Evolutionary conservation across 1,140 invertebrate genomes (phyloP).

Genomic region (Ptiloglossa arizonensis): DNA sequence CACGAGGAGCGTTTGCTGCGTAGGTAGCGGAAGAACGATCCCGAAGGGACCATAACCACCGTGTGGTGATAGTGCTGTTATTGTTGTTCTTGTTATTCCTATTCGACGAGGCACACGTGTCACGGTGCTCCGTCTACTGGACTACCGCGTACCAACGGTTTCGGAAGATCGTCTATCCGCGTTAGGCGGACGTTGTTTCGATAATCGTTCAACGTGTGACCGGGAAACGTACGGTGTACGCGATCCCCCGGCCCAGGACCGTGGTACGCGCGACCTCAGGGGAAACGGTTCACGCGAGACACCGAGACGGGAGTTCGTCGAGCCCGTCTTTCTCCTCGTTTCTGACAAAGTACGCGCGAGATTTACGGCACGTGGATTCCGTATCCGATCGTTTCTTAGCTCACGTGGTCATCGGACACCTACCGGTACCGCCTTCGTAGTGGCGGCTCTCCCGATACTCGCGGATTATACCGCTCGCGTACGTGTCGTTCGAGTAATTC

Average conservation of each 20-base stretch:
- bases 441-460: slow-evolving; percentile 17
- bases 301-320: not conserved
- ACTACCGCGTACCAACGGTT: slow-evolving; percentile 13
- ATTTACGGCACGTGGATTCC: slow-evolving; percentile 58
- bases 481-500: not conserved
- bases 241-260: not conserved
- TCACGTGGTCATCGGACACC: slow-evolving; percentile 58
- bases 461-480: slow-evolving; percentile 15
- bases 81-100: slow-evolving; percentile 47
- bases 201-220: not conserved
- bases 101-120: slow-evolving; percentile 45
- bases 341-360: too few species aligned
- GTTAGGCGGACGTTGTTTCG: not conserved
- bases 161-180: not conserved
- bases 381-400: slow-evolving; percentile 47
- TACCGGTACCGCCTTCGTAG: slow-evolving; percentile 46
- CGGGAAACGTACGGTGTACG: not conserved
- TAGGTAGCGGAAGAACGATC: slow-evolving; percentile 41
- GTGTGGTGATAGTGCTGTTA: slow-evolving; percentile 36
- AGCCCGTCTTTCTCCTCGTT: too few species aligned
- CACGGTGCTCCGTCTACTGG: slow-evolving; percentile 42
- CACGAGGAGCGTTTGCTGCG: slow-evolving; percentile 61
- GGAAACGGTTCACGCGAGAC: not conserved
- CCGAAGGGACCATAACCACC: slow-evolving; percentile 6
- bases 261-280: not conserved